Conservation (phyloP, 2,797 vertebrate genomes). For the Anas capensis region DNA sequence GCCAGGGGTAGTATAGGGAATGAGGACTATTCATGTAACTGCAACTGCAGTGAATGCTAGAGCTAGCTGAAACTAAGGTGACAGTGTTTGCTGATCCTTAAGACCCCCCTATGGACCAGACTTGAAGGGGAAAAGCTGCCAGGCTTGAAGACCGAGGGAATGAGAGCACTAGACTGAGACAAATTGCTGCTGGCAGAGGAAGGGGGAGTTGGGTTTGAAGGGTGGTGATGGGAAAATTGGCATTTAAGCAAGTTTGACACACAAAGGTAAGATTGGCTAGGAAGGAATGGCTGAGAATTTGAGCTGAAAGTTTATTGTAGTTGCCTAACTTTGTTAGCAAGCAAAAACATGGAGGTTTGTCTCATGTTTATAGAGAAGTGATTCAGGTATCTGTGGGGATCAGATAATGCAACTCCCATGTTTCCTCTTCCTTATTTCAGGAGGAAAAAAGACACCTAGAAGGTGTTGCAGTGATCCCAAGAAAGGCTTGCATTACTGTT, state of each 20-base stretch:
- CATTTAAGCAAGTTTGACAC: not conserved
- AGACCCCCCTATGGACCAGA: not conserved
- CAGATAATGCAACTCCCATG: not conserved
- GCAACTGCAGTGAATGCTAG: not conserved
- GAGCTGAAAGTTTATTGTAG: not conserved
- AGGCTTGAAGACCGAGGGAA: not conserved
- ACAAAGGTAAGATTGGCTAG: not conserved
- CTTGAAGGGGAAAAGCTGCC: not conserved
- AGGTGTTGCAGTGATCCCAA: not conserved
- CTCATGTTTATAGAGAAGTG: not conserved
- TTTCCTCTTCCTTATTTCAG: not conserved
- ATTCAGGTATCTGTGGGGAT: not conserved
- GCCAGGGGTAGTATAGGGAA: not conserved
- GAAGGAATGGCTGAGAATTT: not conserved
- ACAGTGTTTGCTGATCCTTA: not conserved
- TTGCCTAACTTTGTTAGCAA: not conserved
- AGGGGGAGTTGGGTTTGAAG: slow-evolving; percentile 38
- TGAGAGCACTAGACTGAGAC: not conserved
- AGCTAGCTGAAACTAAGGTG: slow-evolving; percentile 18
- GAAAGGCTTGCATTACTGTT: not conserved
- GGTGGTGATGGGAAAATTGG: not conserved
- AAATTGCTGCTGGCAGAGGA: not conserved
- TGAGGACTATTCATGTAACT: not conserved
- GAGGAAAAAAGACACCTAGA: not conserved
- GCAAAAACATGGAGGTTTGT: not conserved